Conservation (phyloP, 2,113 vertebrate species). For the Casuarius casuarius region DNA sequence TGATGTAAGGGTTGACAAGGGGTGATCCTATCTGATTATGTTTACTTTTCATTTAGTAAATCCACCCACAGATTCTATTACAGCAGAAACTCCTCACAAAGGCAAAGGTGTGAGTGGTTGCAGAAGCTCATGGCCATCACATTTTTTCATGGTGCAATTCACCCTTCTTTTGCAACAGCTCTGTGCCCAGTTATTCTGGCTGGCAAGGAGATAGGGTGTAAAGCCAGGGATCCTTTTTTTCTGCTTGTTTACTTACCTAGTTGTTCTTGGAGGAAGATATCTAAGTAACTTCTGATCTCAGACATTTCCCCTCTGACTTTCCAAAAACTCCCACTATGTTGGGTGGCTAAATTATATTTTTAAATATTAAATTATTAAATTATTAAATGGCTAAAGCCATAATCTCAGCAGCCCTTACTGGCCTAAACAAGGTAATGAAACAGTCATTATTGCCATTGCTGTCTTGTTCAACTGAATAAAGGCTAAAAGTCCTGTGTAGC, state of each 20-base stretch:
- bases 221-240: background rate
- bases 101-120: background rate
- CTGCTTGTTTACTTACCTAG: background rate
- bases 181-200: background rate
- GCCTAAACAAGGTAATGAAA: background rate
- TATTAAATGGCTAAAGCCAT: background rate
- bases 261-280: background rate
- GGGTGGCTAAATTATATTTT: no score
- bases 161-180: background rate
- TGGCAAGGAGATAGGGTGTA: background rate
- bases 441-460: background rate
- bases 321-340: background rate
- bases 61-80: background rate
- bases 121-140: background rate
- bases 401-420: background rate
- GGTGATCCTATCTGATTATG: background rate
- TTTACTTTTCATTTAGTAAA: background rate
- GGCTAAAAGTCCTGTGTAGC: background rate
- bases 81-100: background rate
- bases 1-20: background rate
- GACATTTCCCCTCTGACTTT: background rate
- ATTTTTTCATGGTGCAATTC: background rate
- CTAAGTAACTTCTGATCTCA: background rate
- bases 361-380: no score
- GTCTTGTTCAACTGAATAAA: background rate